These are phyloP conservation scores for Venustoraphidia nigricollis DNA, from an alignment of 2,888 invertebrate species.

Conservation along the genomic window DNA sequence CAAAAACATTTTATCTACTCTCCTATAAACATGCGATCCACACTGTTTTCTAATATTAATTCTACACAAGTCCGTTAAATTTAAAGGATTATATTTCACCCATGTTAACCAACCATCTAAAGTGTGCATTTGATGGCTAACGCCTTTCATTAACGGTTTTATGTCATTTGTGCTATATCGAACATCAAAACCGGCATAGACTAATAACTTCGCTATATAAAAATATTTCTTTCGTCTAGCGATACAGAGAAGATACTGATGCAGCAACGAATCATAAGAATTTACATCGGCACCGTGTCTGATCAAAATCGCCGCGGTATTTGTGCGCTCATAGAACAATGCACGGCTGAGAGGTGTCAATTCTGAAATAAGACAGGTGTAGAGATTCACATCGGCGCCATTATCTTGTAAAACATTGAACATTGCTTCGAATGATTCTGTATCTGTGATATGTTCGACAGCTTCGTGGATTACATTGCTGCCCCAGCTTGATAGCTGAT, in stretches of 20 bases:
- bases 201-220: slow-evolving; percentile 24
- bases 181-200: slow-evolving; percentile 27
- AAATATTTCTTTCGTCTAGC: slow-evolving; percentile 30
- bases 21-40: slow-evolving; percentile 22
- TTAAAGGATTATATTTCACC: slow-evolving; percentile 32
- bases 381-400: slow-evolving; percentile 23
- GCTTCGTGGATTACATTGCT: slow-evolving; percentile 42
- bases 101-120: slow-evolving; percentile 29
- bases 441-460: slow-evolving; percentile 36
- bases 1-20: slow-evolving; percentile 34
- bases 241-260: slow-evolving; percentile 38
- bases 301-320: slow-evolving; percentile 38
- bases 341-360: slow-evolving; percentile 28
- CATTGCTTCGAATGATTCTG: slow-evolving; percentile 34
- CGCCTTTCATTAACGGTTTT: slow-evolving; percentile 19
- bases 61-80: slow-evolving; percentile 38
- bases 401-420: slow-evolving; percentile 30
- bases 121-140: slow-evolving; percentile 15
- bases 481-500: slow-evolving; percentile 27
- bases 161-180: slow-evolving; percentile 24
- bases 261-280: slow-evolving; percentile 36
- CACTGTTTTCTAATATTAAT: slow-evolving; percentile 34
- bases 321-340: slow-evolving; percentile 26
- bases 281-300: slow-evolving; percentile 49
- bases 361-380: slow-evolving; percentile 13